Evolutionary conservation across 2,888 invertebrate species (phyloP), one percentile per base, ranked within the genome.

Genomic region (Ametastegia equiseti): DNA sequence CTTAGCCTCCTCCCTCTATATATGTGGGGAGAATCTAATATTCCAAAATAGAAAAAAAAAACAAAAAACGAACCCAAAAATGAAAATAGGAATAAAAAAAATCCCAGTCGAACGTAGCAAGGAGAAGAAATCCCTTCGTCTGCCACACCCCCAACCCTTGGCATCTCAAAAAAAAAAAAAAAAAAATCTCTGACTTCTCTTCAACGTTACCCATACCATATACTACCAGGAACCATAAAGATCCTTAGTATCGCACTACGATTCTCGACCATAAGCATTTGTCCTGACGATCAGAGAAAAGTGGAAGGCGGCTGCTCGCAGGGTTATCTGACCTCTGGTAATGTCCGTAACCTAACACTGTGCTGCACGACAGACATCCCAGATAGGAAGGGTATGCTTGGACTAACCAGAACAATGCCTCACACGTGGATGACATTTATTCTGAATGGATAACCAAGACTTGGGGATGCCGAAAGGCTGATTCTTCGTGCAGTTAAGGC

Each of bases 261-360:
- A 85, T 86, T 87, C 83, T 85, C 86, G 84, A 83, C 85, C 84
- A 54, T 63, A 78, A 88, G 88, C 88, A 89, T 89, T 88, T 85
- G 88, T 89, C 84, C 85, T 86, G n/a, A n/a, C n/a, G 86, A 89
- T 88, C 88, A 86, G 86, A 86, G 33, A 36, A 54, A 71, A 73
- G 39, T 45, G 33, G 50, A 50, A 60, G 82, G 45, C 33, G 27
- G 60, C 57, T 30, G 50, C 27, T n/a, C n/a, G n/a, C n/a, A n/a
- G 60, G 78, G 60, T 78, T 78, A 78, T 78, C 78, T 78, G 73
- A 67, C 75, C 83, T 82, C 82, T 83, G 86, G 88, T 88, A 89
- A 90, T 88, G 89, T 86, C 86, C 87, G 89, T 89, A 90, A 90
- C 89, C 88, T 85, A 87, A 90, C 88, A 88, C 89, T 87, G 88